Base-by-base conservation (phyloP, 2,797 vertebrate genomes). In the Sparidentex hasta region DNA sequence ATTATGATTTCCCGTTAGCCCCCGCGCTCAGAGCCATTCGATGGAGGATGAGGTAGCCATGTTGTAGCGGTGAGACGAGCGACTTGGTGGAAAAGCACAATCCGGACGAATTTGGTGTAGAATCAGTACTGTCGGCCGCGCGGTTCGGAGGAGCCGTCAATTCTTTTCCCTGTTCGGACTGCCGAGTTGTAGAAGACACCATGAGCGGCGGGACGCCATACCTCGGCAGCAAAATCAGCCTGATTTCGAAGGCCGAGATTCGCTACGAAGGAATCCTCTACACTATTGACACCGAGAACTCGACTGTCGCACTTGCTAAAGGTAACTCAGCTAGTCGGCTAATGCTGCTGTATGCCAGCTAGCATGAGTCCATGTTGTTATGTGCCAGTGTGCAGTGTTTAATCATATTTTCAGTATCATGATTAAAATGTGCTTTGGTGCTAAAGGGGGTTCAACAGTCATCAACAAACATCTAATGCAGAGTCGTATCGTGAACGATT, bases 161-260 rank as follows among this genome's bases (percentile, higher is more conserved):
- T 18, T 46, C 33, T 18, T 11, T 47, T 64, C 23, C 52, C 54
- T 64, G 48, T 23, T 18, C 16, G 20, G 27, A 66, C 59, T 7
- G 62, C 48, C 11, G 62, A 38, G 33, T 27, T 7, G 46, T 0
- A 18, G 55, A 13, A 54, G 88, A 13, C 91, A 90, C 90, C 87
- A 96, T 99, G 98, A 98, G 97, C 76, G 96, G 97, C 86, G 98
- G 97, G 90, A 98, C 97, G 79, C 97, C 98, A 16, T 99, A 99
- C 80, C 97, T 99, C 81, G 98, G 98, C 73, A 98, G 97, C 85
- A 97, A 97, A 85, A 97, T 97, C 92, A 97, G 97, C 95, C 95
- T 97, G 21, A 96, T 97, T 70, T 97, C 97, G 55, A 97, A 97
- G 95, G 97, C 96, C 88, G 96, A 96, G 92, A 97, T 97, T 79